Base-by-base conservation (phyloP, 2,113 vertebrate genomes). In the Ammospiza caudacuta region DNA sequence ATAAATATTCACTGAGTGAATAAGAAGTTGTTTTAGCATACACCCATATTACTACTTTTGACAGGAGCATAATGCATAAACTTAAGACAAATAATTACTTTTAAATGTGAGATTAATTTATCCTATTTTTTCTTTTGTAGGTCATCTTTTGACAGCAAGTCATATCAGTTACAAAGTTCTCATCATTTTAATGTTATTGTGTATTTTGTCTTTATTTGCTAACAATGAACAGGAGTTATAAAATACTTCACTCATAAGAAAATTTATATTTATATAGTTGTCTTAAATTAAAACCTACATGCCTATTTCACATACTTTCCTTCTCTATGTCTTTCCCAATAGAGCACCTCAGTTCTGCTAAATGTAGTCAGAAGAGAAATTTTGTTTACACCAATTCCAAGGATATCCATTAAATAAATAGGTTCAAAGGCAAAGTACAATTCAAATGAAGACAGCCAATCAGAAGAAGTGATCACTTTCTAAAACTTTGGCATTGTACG, bases 271-370 rank as follows among this genome's bases (percentile, higher is more conserved):
- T 41, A 23, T 62, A 21, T 18, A 49, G 19, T 11, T 43, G 29
- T 39, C 5, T 46, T 46, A n/a, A 79, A 57, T 49, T 3, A 37
- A 90, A 95, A 54, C 2, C 5, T 86, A 44, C 4, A 24, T 29
- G 12, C 7, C 18, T 63, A 15, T 82, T 81, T 73, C 47, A 51
- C 5, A 66, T 18, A 49, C 0, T 0, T 75, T 67, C 5, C 7
- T 93, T 55, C 47, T 78, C 29, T 84, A 17, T 74, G 18, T 66
- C 19, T 76, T 63, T 54, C 28, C 7, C 20, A 64, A 12, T 1
- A 73, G 8, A 73, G 11, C 2, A 73, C 3, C 9, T 7, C 9
- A 10, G 10, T 76, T 95, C 41, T 59, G 23, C n/a, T 57, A 62
- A 41, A 66, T 15, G 15, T 6, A 61, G 31, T 61, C 25, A 68